Conservation (phyloP, 2,888 invertebrate genomes). For the Hedychridium roseum region DNA sequence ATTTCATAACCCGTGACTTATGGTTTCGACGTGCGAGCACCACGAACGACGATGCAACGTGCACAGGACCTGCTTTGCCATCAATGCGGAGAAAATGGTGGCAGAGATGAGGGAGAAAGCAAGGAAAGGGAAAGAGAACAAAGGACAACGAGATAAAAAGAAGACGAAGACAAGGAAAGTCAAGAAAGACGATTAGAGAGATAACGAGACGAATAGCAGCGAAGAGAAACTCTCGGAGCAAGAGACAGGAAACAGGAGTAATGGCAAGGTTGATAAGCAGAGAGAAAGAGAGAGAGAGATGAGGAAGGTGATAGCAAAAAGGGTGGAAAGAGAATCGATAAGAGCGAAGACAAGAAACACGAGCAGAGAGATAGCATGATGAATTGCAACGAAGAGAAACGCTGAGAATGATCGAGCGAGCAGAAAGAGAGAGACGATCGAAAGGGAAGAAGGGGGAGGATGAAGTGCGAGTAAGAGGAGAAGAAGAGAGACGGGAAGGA, state of each 20-base stretch:
- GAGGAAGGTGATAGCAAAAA: constrained; percentile 5
- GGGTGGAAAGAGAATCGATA: constrained; percentile 4
- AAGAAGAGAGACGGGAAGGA: constrained; percentile 7
- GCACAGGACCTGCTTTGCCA: too few species aligned
- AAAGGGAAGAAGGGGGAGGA: constrained; percentile 17
- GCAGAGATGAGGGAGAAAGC: not conserved
- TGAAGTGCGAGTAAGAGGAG: constrained; percentile 3
- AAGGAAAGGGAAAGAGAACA: not conserved
- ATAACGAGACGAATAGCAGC: too few species aligned
- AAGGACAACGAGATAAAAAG: too few species aligned
- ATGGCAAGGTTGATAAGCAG: not conserved
- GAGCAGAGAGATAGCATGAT: too few species aligned
- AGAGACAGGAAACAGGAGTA: too few species aligned
- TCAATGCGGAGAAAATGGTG: constrained; percentile 12
- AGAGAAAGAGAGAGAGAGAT: not conserved
- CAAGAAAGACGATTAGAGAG: too few species aligned
- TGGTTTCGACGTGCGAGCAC: constrained; percentile 25
- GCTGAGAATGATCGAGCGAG: too few species aligned
- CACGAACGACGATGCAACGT: too few species aligned
- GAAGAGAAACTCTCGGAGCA: too few species aligned
- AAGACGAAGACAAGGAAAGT: too few species aligned
- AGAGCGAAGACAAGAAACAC: too few species aligned
- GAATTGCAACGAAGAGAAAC: too few species aligned
- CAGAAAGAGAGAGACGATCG: constrained; percentile 24
- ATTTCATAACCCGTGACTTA: constrained; percentile 45